Percentiles rank a stretch among this genome's conserved stretches.
phyloP scores from a whole-genome alignment of 2,797 vertebrate genomes.

The Falco concolor region DNA sequence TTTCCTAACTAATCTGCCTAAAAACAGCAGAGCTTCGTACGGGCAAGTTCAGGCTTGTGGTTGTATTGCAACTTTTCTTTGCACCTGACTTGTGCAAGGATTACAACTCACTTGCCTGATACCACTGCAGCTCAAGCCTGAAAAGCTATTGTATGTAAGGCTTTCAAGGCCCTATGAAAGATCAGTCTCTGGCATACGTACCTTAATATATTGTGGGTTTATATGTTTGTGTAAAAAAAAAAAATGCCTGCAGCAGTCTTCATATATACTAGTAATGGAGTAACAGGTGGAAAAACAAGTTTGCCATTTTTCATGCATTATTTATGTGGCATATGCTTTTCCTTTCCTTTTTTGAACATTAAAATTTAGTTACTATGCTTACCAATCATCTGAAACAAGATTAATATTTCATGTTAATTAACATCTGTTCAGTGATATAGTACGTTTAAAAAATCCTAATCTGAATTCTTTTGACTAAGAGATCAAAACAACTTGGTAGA shows the following conservation, averaged over 20 bases:
- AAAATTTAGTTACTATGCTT: conserved; percentile 2
- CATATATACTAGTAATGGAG: background rate
- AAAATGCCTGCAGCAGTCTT: background rate
- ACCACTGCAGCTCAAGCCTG: background rate
- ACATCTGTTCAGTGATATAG: background rate
- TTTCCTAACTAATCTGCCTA: background rate
- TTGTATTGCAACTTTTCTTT: background rate
- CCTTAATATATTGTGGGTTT: background rate
- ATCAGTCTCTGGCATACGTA: background rate
- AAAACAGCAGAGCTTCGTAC: background rate
- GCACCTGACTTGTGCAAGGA: background rate
- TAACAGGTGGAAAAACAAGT: background rate
- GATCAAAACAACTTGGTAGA: background rate
- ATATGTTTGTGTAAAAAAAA: background rate
- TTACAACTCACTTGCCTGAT: background rate
- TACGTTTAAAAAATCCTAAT: background rate
- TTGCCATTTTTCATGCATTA: conserved; percentile 28
- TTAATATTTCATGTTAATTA: conserved; percentile 24
- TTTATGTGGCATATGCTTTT: conserved; percentile 23
- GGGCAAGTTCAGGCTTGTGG: conserved; percentile 16
- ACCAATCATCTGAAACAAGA: conserved; percentile 1
- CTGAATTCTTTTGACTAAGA: background rate
- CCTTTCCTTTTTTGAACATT: background rate
- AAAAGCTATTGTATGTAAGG: background rate
- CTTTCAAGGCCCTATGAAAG: background rate